A percentile compares a stretch with the other conserved stretches of the same genome.
These are phyloP conservation scores for Epizoanthus illoricatus DNA, from an alignment of 92 coral and sea anemone species.

Conservation along the genomic window DNA sequence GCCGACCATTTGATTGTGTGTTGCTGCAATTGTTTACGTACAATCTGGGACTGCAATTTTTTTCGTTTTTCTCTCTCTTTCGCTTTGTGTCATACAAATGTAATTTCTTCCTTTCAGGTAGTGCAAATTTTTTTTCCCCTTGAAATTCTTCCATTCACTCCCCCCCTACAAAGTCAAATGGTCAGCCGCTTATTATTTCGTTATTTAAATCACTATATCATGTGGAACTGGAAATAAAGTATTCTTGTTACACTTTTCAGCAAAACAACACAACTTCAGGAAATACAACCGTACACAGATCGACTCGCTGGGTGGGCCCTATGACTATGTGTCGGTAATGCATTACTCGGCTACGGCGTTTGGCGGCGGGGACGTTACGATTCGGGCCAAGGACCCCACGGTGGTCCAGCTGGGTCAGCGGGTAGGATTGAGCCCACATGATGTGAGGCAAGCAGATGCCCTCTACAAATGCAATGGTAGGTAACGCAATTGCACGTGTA, in stretches of 20 bases:
- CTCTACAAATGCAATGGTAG: constrained; percentile 67
- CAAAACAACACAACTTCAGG: constrained; percentile 72
- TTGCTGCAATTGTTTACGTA: too few relatives aligned
- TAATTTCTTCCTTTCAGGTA: too few relatives aligned
- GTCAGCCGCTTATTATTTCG: too few relatives aligned
- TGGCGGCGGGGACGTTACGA: constrained; percentile 49
- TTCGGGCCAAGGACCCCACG: constrained; percentile 51
- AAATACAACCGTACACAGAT: constrained; percentile 78
- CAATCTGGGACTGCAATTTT: too few relatives aligned
- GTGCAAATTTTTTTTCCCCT: too few relatives aligned
- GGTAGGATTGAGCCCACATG: constrained; percentile 64
- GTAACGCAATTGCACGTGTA: background rate
- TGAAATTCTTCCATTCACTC: too few relatives aligned
- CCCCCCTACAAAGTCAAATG: too few relatives aligned
- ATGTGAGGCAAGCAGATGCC: constrained; percentile 68
- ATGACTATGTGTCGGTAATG: constrained; percentile 87
- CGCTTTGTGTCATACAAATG: background rate
- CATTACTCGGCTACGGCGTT: constrained; percentile 87
- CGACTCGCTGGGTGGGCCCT: constrained; percentile 77
- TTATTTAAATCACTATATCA: background rate
- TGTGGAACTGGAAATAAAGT: background rate
- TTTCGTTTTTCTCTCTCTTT: too few relatives aligned
- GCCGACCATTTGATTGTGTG: too few relatives aligned
- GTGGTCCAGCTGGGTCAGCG: constrained; percentile 78
- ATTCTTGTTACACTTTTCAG: constrained; percentile 38